These are phyloP conservation scores for Euclidia mi DNA, from an alignment of 2,888 invertebrate genomes.

Conservation along the genomic window DNA sequence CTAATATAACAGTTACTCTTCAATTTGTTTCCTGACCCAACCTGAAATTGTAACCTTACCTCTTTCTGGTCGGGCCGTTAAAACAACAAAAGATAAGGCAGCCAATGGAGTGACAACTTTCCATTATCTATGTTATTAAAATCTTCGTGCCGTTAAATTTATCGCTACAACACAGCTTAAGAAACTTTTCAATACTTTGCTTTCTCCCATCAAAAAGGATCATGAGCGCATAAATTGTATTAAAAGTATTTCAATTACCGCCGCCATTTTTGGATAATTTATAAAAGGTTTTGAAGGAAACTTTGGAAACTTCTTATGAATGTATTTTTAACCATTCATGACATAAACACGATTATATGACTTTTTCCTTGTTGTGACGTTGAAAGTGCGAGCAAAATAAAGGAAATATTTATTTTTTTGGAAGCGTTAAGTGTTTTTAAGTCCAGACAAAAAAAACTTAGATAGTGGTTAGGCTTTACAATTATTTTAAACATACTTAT, in stretches of 20 bases:
- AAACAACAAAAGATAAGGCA: neutral
- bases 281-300: no score
- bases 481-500: no score
- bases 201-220: neutral
- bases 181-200: constrained; percentile 5
- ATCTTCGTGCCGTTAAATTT: constrained; percentile 7
- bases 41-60: neutral
- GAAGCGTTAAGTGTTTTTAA: no score
- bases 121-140: constrained; percentile 10
- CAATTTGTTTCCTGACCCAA: neutral
- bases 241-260: constrained; percentile 11
- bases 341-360: no score
- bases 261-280: constrained; percentile 1
- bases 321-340: no score
- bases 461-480: no score
- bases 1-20: no score
- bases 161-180: constrained; percentile 7
- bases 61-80: neutral
- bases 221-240: constrained; percentile 6
- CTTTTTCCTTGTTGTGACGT: no score
- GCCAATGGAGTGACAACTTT: neutral
- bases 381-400: no score
- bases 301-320: no score
- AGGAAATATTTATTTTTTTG: no score
- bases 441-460: no score